Conservation (phyloP, 2,888 invertebrate species). For the Lasioglossum villosulum region DNA sequence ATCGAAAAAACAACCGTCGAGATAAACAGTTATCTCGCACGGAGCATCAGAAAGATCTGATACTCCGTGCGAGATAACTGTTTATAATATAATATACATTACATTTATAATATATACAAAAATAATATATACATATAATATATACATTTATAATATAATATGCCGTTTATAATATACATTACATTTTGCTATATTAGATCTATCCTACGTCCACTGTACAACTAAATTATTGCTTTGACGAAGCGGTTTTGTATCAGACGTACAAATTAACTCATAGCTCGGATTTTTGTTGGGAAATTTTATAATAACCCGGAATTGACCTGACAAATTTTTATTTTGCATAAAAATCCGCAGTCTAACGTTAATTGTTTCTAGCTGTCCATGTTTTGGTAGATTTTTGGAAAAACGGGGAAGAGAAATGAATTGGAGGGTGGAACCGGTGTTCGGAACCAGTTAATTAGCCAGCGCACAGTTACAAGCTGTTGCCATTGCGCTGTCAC, state of each 20-base stretch:
- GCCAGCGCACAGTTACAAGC: constrained; percentile 72
- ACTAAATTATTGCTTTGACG: neutral
- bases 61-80: too few relatives aligned
- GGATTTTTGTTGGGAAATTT: too few relatives aligned
- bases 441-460: constrained; percentile 66
- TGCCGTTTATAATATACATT: too few relatives aligned
- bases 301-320: neutral
- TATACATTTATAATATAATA: too few relatives aligned
- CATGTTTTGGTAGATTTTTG: neutral
- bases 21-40: neutral
- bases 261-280: too few relatives aligned
- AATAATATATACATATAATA: too few relatives aligned
- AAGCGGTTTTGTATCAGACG: too few relatives aligned
- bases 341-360: neutral
- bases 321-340: neutral
- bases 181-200: too few relatives aligned
- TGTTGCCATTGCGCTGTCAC: constrained; percentile 68
- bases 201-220: too few relatives aligned
- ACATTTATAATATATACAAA: too few relatives aligned
- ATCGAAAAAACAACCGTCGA: neutral
- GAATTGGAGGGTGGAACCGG: constrained; percentile 36
- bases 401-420: neutral
- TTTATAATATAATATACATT: too few relatives aligned
- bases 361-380: neutral
- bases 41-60: neutral